phyloP scores from a whole-genome alignment of 1,140 invertebrate genomes.

The Meloidogyne chitwoodi region DNA sequence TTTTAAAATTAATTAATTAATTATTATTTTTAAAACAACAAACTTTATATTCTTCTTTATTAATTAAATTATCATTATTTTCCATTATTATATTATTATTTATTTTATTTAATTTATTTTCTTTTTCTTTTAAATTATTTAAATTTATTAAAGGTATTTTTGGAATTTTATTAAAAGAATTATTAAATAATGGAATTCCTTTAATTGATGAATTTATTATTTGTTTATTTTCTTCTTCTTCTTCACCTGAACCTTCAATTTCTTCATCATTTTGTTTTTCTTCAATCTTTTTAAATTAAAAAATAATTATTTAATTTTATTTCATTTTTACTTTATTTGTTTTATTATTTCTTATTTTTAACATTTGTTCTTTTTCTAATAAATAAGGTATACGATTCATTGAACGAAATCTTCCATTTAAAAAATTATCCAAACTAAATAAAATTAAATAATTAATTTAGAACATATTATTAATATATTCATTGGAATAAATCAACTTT shows the following conservation, averaged over 20 bases:
- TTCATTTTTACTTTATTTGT: not conserved
- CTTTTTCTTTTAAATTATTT: not conserved
- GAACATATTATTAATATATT: too few species aligned
- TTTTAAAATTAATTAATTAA: constrained; percentile 1
- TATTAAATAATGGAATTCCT: not conserved
- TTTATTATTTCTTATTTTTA: not conserved
- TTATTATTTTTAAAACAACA: not conserved
- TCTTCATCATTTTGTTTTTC: not conserved
- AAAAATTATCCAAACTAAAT: constrained; percentile 21
- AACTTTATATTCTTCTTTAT: constrained; percentile 3
- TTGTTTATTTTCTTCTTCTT: not conserved
- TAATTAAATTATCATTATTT: not conserved
- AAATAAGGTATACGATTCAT: constrained; percentile 21
- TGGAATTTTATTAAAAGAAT: not conserved
- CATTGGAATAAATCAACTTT: too few species aligned
- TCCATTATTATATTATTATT: not conserved
- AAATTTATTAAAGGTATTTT: not conserved
- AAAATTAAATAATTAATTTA: not conserved
- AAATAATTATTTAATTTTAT: not conserved
- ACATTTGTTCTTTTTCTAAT: constrained; percentile 14
- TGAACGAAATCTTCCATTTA: constrained; percentile 13
- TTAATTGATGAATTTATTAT: not conserved
- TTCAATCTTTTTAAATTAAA: not conserved
- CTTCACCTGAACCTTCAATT: not conserved
- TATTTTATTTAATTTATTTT: not conserved